Conservation (phyloP, 92 coral and sea anemone species). For the Hydrozoanthus gracilis region DNA sequence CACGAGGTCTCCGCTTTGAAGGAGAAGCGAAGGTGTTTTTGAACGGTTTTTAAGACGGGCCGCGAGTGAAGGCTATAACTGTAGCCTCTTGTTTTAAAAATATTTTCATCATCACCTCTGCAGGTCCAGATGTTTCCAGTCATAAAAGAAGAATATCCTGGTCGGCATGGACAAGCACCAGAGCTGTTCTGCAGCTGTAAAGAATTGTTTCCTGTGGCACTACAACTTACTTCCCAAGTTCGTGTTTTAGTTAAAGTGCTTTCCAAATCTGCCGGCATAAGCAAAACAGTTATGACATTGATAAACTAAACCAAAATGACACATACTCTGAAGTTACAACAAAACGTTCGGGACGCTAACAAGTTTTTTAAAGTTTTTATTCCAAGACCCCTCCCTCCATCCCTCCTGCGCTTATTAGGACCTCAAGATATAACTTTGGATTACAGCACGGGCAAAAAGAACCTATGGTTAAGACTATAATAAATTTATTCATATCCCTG, state of each 20-base stretch:
- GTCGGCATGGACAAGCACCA: background rate
- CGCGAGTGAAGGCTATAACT: too few relatives aligned
- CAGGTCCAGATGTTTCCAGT: constrained; percentile 34
- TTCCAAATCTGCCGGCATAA: background rate
- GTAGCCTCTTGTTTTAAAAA: background rate
- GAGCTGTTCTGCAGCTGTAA: constrained; percentile 3
- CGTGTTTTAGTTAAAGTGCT: constrained; percentile 27
- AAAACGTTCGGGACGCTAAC: background rate
- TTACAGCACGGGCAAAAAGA: too few relatives aligned
- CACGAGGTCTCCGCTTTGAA: too few relatives aligned
- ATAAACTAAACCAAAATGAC: background rate
- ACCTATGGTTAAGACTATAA: too few relatives aligned
- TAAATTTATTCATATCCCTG: too few relatives aligned
- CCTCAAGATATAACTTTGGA: too few relatives aligned
- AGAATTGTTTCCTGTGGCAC: background rate
- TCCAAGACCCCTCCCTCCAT: too few relatives aligned
- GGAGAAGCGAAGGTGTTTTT: too few relatives aligned
- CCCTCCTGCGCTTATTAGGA: too few relatives aligned
- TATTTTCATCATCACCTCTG: background rate
- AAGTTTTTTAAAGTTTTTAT: too few relatives aligned
- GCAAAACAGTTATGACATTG: background rate
- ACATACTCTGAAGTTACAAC: background rate
- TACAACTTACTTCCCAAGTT: constrained; percentile 25
- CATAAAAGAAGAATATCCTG: background rate
- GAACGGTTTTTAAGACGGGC: too few relatives aligned